A percentile compares a stretch with the other conserved stretches of the same genome.
phyloP scores from a whole-genome alignment of 2,888 invertebrate species.

The Hylaea fasciaria region DNA sequence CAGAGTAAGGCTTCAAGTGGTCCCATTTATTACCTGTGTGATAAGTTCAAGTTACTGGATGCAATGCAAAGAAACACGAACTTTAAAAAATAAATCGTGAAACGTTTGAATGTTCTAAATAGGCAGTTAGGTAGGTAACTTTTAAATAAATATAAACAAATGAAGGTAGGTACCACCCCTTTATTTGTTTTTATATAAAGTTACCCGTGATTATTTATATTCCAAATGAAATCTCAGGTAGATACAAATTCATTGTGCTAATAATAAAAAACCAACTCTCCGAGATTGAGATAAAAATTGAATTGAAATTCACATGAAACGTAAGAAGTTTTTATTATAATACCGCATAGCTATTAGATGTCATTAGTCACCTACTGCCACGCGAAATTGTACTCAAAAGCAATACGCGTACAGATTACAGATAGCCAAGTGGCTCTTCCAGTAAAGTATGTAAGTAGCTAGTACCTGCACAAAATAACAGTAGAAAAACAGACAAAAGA shows the following conservation, averaged over 20 bases:
- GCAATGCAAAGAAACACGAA: slow-evolving; percentile 3
- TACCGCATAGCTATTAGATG: slow-evolving; percentile 13
- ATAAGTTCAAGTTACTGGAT: slow-evolving; percentile 14
- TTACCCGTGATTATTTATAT: no score
- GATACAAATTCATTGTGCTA: no score
- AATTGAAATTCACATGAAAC: slow-evolving; percentile 10
- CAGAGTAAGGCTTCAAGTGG: background rate
- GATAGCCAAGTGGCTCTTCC: slow-evolving; percentile 1
- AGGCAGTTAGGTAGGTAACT: no score
- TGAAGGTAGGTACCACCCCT: no score
- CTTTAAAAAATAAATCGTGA: background rate
- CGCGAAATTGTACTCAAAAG: slow-evolving; percentile 7
- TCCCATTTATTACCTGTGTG: slow-evolving; percentile 11
- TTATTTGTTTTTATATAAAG: no score
- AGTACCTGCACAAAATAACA: slow-evolving; percentile 19
- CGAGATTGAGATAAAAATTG: background rate
- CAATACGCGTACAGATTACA: slow-evolving; percentile 6
- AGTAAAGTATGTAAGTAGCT: slow-evolving; percentile 3
- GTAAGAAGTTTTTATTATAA: slow-evolving; percentile 6
- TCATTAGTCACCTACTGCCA: no score
- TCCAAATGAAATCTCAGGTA: no score
- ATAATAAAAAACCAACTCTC: no score
- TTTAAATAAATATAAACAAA: no score
- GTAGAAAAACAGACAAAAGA: slow-evolving; percentile 25
- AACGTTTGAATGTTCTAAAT: background rate